These are phyloP conservation scores for Dryomyza anilis DNA, from an alignment of 2,888 invertebrate species.

Conservation along the genomic window DNA sequence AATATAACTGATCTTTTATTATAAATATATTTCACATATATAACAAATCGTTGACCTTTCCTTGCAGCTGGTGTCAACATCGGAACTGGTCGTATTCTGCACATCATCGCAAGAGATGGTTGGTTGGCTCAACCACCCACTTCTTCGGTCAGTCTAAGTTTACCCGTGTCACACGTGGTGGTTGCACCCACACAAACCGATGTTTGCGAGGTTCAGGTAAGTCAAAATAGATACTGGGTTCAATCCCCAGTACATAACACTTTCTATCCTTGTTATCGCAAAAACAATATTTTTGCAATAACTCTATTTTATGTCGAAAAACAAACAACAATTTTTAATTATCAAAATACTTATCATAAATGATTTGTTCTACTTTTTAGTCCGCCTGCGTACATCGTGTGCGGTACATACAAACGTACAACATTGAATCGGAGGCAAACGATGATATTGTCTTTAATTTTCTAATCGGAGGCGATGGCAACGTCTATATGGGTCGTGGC, in stretches of 20 bases:
- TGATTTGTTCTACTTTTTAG: slow-evolving; percentile 52
- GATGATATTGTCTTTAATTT: slow-evolving; percentile 80
- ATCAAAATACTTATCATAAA: too few relatives aligned
- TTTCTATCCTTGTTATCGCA: too few relatives aligned
- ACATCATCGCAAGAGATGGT: slow-evolving; percentile 46
- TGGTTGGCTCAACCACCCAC: slow-evolving; percentile 53
- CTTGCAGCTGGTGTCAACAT: slow-evolving; percentile 47
- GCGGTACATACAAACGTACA: slow-evolving; percentile 70
- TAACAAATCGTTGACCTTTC: too few relatives aligned
- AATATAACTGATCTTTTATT: too few relatives aligned
- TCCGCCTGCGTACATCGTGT: slow-evolving; percentile 68
- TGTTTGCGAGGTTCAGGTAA: slow-evolving; percentile 47
- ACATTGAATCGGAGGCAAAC: slow-evolving; percentile 70
- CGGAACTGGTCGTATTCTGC: slow-evolving; percentile 46
- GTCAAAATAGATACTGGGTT: slow-evolving; percentile 5
- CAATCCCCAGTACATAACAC: neutral
- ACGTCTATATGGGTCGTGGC: slow-evolving; percentile 74
- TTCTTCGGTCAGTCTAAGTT: slow-evolving; percentile 37
- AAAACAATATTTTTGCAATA: too few relatives aligned
- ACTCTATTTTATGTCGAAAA: too few relatives aligned
- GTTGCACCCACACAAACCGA: slow-evolving; percentile 49
- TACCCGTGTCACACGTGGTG: slow-evolving; percentile 45
- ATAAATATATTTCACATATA: too few relatives aligned
- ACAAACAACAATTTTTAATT: too few relatives aligned
- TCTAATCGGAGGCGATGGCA: slow-evolving; percentile 78